Percentiles rank a stretch among this genome's conserved stretches.
Conservation (phyloP, 2,113 vertebrate species). For the Stegostoma tigrinum region DNA sequence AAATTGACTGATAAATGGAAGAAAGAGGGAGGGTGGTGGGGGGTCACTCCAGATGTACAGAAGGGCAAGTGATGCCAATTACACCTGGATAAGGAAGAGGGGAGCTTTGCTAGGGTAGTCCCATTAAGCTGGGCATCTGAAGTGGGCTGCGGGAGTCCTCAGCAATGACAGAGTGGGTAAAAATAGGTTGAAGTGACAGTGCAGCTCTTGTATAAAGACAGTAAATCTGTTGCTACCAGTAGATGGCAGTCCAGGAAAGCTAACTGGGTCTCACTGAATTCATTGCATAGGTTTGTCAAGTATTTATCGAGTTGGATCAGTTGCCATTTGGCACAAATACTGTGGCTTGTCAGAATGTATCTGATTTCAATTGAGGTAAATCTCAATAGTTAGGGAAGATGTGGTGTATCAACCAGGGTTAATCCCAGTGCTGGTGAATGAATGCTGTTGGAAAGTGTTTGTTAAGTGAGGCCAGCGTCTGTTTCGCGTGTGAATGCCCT, state of each 20-base stretch:
- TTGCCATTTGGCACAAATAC: not conserved
- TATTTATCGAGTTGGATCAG: not conserved
- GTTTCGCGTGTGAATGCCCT: not conserved
- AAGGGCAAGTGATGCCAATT: not conserved
- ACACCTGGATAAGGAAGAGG: not conserved
- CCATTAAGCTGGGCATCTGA: not conserved
- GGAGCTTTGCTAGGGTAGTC: not conserved
- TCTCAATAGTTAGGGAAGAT: not conserved
- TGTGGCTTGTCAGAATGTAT: not conserved
- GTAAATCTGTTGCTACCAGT: not conserved
- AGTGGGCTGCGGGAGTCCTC: too few species aligned
- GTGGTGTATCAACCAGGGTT: not conserved
- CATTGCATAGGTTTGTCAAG: not conserved
- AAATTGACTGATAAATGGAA: not conserved
- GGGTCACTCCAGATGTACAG: not conserved
- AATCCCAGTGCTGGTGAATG: not conserved
- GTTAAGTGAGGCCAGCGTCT: not conserved
- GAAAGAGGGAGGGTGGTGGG: not conserved
- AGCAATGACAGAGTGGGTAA: not conserved
- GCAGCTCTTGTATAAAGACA: not conserved
- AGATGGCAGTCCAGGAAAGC: conserved; percentile 11
- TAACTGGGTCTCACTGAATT: not conserved
- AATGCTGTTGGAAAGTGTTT: not conserved
- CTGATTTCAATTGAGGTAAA: not conserved
- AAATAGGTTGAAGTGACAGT: not conserved